Base-by-base conservation (phyloP, 2,888 invertebrate genomes). In the Troilus luridus region DNA sequence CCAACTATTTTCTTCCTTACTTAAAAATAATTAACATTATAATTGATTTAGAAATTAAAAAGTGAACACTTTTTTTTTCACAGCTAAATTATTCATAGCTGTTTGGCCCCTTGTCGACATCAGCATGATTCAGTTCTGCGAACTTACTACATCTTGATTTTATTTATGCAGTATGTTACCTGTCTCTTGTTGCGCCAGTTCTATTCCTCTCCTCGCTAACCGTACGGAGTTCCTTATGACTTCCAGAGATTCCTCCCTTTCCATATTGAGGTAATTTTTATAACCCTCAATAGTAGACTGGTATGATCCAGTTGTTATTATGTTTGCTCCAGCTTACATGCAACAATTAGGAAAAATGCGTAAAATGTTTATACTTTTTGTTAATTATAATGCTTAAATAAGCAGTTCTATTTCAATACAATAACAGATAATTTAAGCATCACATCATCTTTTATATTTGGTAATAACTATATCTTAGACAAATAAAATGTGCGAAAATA, bases 231-330 rank as follows among this genome's bases (percentile, higher is more conserved):
- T 95, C 93, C 95, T 95, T 88, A 98, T 97, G 90, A 98, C 95
- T 91, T 96, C 95, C 92, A 96, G 95, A 91, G 97, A 97, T 93
- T 97, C 95, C 92, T 96, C 95, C 93, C 96, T 95, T 85, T 95
- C 95, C 90, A 98, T 94, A 59, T 96, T 96, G 92, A 98, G 95
- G 94, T 97, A 96, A 93, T 97, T 95, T 93, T 96, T 95, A 94
- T 98, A 97, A 11, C 98, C 97, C 90, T 96, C 96, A 91, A 97
- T 95, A 90, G 97, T 97, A 10, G 98, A 97, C 95, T 99, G 98
- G 94, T 98, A 99, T 85, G 98, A 98, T 93, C 97, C 97, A 67
- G 98, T 98, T 93, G 97, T 96, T 93, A 99, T 96, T 92, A 98
- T 94, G 93, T 98, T 97, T 77, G 98, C 97, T 41, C 98, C 98